Conservation (phyloP, 2,888 invertebrate genomes). For the Urechis unicinctus region DNA sequence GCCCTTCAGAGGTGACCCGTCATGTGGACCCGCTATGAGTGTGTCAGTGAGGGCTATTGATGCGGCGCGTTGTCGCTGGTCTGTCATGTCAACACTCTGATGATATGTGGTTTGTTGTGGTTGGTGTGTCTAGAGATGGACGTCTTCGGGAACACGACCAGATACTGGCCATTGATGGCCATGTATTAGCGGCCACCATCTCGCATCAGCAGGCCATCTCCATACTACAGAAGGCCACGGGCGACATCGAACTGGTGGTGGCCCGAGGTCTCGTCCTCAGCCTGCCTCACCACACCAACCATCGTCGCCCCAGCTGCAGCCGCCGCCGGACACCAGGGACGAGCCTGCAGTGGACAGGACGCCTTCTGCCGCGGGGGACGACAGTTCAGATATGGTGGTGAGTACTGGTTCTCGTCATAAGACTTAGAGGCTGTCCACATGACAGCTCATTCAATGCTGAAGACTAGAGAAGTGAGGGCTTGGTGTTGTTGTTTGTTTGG, state of each 20-base stretch:
- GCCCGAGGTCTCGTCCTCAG: constrained; percentile 35
- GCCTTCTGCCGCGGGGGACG: constrained; percentile 6
- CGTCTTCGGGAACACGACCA: constrained; percentile 73
- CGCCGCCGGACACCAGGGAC: background rate
- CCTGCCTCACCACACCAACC: background rate
- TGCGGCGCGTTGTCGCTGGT: too few relatives aligned
- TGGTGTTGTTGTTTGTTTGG: too few relatives aligned
- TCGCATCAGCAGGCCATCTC: constrained; percentile 76
- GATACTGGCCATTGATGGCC: constrained; percentile 76
- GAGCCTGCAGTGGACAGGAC: constrained; percentile 2
- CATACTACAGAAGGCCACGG: constrained; percentile 69
- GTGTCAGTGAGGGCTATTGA: too few relatives aligned
- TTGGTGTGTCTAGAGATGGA: constrained; percentile 63
- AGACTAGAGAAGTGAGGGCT: too few relatives aligned
- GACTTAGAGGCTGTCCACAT: too few relatives aligned
- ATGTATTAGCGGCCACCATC: constrained; percentile 61
- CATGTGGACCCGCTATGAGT: too few relatives aligned
- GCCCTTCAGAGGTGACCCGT: too few relatives aligned
- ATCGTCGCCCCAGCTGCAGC: background rate
- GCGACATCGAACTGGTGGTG: constrained; percentile 49
- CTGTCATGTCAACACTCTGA: too few relatives aligned
- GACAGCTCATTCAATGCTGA: too few relatives aligned
- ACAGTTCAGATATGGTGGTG: constrained; percentile 11
- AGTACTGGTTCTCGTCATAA: too few relatives aligned
- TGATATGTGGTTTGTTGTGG: too few relatives aligned